A percentile compares a stretch with the other conserved stretches of the same genome.
Evolutionary conservation across 1,140 invertebrate species (phyloP).

Genomic region (Sycophila sp.): DNA sequence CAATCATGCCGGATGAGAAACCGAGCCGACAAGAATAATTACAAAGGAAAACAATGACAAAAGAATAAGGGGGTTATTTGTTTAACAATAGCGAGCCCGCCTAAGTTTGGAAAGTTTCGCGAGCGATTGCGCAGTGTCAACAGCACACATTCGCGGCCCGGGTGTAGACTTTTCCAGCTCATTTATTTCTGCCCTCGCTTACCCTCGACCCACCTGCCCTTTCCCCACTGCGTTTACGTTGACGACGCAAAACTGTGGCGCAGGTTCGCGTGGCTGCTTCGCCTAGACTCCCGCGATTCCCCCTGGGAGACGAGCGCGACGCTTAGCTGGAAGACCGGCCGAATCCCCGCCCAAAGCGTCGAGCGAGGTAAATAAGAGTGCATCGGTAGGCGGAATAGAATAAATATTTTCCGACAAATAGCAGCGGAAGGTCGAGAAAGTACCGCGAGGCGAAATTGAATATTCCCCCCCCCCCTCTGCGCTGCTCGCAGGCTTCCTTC

Average conservation of each 20-base stretch:
- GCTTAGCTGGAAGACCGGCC: background rate
- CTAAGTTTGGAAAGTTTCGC: background rate
- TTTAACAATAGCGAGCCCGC: too few species aligned
- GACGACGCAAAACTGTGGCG: background rate
- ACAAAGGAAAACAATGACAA: too few species aligned
- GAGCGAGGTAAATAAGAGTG: constrained; percentile 41
- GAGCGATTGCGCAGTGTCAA: too few species aligned
- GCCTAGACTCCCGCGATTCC: background rate
- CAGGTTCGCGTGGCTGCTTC: too few species aligned
- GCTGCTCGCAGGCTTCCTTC: background rate
- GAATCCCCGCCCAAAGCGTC: background rate
- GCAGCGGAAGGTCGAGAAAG: constrained; percentile 52
- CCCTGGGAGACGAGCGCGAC: background rate
- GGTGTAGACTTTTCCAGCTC: background rate
- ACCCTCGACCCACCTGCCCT: background rate
- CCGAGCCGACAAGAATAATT: too few species aligned
- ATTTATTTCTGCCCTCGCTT: background rate
- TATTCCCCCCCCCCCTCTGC: constrained; percentile 40
- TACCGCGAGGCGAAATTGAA: constrained; percentile 60
- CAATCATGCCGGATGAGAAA: too few species aligned
- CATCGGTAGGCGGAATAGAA: constrained; percentile 61
- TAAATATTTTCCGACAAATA: constrained; percentile 64
- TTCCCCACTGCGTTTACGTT: background rate
- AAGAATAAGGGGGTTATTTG: too few species aligned
- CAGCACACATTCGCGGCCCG: background rate